These are phyloP conservation scores for Bombus sibiricus DNA, from an alignment of 1,140 invertebrate species.

Conservation along the genomic window DNA sequence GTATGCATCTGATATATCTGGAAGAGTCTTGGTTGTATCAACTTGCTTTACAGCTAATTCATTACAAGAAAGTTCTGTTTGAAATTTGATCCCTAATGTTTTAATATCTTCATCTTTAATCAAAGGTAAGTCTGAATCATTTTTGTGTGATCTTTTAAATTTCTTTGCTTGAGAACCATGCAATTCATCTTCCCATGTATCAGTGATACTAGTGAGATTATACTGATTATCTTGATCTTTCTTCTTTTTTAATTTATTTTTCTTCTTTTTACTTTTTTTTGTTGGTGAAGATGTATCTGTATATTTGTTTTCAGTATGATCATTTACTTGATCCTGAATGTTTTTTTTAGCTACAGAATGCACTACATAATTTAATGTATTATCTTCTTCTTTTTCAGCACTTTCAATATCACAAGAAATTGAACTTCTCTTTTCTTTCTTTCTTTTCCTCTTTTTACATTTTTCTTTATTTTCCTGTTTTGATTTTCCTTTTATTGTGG, in stretches of 20 bases:
- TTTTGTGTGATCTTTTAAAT: constrained; percentile 28
- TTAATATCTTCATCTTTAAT: background rate
- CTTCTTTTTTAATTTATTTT: constrained; percentile 24
- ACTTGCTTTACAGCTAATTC: background rate
- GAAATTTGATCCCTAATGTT: background rate
- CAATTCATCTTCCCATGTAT: background rate
- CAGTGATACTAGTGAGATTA: no score
- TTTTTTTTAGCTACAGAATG: background rate
- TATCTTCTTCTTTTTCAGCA: constrained; percentile 1
- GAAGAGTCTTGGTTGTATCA: background rate
- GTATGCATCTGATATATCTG: background rate
- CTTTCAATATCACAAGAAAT: background rate
- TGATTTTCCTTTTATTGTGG: background rate
- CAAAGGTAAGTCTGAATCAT: background rate
- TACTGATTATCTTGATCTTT: constrained; percentile 4
- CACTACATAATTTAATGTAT: background rate
- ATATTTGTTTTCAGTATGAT: background rate
- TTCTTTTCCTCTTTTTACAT: background rate
- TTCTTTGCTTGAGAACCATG: constrained; percentile 4
- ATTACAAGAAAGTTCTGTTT: background rate
- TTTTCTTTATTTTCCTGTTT: background rate
- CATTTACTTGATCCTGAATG: background rate
- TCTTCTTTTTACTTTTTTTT: background rate
- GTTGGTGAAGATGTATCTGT: background rate
- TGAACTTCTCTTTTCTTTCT: background rate